These are phyloP conservation scores for Gobio gobio DNA, from an alignment of 2,113 vertebrate species.

Conservation along the genomic window DNA sequence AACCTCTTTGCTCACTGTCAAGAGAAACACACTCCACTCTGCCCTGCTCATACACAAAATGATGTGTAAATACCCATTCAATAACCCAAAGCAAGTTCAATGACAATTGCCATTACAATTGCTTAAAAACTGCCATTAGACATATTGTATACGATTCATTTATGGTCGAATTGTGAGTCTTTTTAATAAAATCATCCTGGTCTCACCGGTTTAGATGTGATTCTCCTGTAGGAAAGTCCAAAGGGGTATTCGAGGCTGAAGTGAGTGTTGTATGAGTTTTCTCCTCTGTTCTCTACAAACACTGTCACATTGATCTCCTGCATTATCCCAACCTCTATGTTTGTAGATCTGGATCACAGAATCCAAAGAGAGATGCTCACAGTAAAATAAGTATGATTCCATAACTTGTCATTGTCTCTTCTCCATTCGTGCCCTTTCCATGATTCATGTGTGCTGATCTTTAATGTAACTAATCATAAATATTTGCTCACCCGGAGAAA, in stretches of 20 bases:
- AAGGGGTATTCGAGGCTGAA: conserved; percentile 75
- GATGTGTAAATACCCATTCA: neutral
- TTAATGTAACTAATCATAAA: neutral
- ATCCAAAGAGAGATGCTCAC: neutral
- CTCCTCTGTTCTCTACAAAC: conserved; percentile 76
- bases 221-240: conserved; percentile 77
- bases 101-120: neutral
- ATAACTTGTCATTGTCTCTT: neutral
- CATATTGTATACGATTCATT: too few species aligned
- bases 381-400: neutral
- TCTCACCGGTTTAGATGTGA: conserved; percentile 68
- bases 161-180: too few species aligned
- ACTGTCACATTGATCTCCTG: conserved; percentile 74
- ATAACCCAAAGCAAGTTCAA: neutral
- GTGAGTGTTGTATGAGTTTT: conserved; percentile 80
- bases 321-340: conserved; percentile 75
- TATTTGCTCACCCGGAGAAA: conserved; percentile 73
- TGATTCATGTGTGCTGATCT: neutral
- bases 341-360: conserved; percentile 59
- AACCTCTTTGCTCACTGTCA: conserved; percentile 55
- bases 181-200: neutral
- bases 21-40: conserved; percentile 73
- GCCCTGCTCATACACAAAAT: conserved; percentile 61
- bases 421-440: too few species aligned
- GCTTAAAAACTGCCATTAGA: neutral